phyloP scores from a whole-genome alignment of 2,797 vertebrate genomes.

The Poecilia picta region DNA sequence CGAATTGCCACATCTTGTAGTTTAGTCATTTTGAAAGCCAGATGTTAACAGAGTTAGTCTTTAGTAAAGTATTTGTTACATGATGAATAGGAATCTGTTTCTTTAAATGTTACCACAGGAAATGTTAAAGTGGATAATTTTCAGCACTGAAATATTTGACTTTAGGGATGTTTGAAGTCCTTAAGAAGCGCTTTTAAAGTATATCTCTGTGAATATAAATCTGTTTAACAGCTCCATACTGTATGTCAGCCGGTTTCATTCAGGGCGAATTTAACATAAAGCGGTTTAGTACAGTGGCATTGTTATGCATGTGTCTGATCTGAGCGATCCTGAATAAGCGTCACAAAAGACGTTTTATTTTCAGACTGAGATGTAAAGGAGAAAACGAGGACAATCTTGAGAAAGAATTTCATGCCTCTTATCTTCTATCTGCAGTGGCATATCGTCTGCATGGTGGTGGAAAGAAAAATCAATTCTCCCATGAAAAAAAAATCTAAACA shows the following conservation, averaged over 20 bases:
- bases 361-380: slow-evolving; percentile 60
- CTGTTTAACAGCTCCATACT: neutral
- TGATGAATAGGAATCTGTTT: neutral
- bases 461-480: slow-evolving; percentile 68
- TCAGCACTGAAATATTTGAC: neutral
- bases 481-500: slow-evolving; percentile 55
- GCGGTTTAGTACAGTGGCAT: slow-evolving; percentile 10
- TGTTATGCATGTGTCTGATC: slow-evolving; percentile 34
- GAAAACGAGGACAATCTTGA: slow-evolving; percentile 49
- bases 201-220: slow-evolving; percentile 9
- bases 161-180: neutral
- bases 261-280: slow-evolving; percentile 8
- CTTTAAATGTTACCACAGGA: neutral
- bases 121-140: neutral
- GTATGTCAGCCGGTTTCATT: neutral
- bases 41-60: neutral
- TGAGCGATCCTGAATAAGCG: slow-evolving; percentile 48
- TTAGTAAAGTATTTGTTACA: neutral
- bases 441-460: slow-evolving; percentile 41
- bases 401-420: slow-evolving; percentile 63
- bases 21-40: neutral
- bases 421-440: slow-evolving; percentile 53
- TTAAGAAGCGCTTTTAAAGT: neutral
- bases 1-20: neutral
- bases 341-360: slow-evolving; percentile 64